Evolutionary conservation across 2,113 vertebrate species (phyloP).

Genomic region (Anoplopoma fimbria): DNA sequence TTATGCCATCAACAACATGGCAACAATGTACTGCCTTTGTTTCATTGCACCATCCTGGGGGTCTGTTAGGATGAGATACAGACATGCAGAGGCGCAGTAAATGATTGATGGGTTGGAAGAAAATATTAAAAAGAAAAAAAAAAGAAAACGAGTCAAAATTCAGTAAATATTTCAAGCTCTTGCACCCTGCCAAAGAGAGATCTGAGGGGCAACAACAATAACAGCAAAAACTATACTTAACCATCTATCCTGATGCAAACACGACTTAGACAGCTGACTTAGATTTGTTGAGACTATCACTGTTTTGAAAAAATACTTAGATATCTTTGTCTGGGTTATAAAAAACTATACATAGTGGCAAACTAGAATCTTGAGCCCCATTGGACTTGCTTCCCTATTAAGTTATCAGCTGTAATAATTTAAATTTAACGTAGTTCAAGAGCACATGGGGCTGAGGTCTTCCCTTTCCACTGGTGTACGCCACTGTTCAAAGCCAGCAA

Average conservation of each 20-base stretch:
- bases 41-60: conserved; percentile 67
- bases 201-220: conserved; percentile 69
- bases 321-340: conserved; percentile 18
- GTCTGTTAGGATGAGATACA: conserved; percentile 63
- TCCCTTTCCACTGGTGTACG: background rate
- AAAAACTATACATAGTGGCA: background rate
- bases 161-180: conserved; percentile 78
- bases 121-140: conserved; percentile 57
- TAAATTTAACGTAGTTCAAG: background rate
- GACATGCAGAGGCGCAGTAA: conserved; percentile 54
- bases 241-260: conserved; percentile 55
- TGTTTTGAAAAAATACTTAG: conserved; percentile 31
- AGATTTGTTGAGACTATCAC: conserved; percentile 25
- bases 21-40: conserved; percentile 68
- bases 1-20: conserved; percentile 71
- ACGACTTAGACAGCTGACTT: conserved; percentile 30
- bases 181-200: conserved; percentile 70
- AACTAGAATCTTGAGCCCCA: background rate
- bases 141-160: conserved; percentile 62
- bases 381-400: background rate
- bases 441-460: background rate
- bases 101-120: conserved; percentile 71
- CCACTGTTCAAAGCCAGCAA: conserved; percentile 1
- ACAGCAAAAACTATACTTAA: conserved; percentile 60
- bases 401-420: conserved; percentile 8